Evolutionary conservation across 2,113 vertebrate species (phyloP).

Genomic region (Bucco capensis): DNA sequence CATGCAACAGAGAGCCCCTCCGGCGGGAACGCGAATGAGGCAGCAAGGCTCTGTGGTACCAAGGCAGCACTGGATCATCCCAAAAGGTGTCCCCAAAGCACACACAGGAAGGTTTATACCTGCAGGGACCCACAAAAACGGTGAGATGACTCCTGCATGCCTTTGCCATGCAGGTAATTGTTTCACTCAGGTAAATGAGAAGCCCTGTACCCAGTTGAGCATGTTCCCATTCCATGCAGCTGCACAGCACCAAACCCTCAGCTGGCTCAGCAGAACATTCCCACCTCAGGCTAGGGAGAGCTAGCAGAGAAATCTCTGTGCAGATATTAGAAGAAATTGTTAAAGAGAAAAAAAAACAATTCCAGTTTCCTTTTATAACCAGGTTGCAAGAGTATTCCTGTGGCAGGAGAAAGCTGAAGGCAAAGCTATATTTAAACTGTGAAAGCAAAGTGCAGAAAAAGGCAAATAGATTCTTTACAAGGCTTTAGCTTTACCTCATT

Average conservation of each 20-base stretch:
- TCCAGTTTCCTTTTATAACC: background rate
- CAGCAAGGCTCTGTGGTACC: fast-evolving
- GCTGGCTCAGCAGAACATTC: background rate
- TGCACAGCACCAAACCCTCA: background rate
- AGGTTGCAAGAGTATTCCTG: background rate
- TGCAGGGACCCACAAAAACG: fast-evolving
- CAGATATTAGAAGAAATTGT: background rate
- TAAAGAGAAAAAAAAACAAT: background rate
- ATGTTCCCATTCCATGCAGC: background rate
- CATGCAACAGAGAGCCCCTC: background rate
- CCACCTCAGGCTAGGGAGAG: background rate
- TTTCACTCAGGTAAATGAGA: background rate
- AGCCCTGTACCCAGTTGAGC: background rate
- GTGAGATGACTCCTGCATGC: background rate
- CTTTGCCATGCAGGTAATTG: background rate
- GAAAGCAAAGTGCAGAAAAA: background rate
- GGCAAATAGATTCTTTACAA: background rate
- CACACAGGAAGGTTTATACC: background rate
- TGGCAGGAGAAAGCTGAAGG: background rate
- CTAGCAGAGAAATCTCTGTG: background rate
- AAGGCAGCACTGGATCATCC: background rate
- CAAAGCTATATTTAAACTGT: background rate
- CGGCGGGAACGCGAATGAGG: background rate
- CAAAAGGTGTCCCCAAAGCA: background rate
- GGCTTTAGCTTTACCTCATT: background rate